These are phyloP conservation scores for Artibeus jamaicensis DNA, from an alignment of 2,797 vertebrate genomes.

Conservation along the genomic window DNA sequence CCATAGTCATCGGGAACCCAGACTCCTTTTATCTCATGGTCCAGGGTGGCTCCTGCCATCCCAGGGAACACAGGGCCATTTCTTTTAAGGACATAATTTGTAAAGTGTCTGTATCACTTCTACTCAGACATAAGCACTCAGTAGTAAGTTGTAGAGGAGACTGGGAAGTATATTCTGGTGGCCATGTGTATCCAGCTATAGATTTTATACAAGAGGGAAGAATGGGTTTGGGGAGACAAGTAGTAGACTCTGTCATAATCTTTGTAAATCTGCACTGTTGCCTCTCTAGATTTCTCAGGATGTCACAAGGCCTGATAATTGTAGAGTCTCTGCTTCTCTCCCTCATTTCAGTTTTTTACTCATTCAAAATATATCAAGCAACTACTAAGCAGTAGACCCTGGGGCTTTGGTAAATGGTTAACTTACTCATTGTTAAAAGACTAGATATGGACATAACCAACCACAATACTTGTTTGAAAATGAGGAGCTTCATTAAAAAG, in stretches of 20 bases:
- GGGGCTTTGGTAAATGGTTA: neutral
- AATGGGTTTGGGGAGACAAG: neutral
- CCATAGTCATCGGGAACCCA: neutral
- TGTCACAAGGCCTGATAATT: neutral
- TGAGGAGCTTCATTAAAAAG: neutral
- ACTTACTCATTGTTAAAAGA: neutral
- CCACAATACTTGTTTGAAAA: neutral
- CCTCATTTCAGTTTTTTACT: neutral
- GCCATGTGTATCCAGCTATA: neutral
- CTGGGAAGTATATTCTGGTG: neutral
- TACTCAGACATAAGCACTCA: neutral
- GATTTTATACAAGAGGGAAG: neutral
- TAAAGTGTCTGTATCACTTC: neutral
- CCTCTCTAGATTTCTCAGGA: neutral
- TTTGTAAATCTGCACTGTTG: neutral
- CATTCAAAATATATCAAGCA: neutral
- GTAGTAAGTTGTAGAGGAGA: neutral
- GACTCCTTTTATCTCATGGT: neutral
- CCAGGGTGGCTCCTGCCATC: neutral
- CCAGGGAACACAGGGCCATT: neutral
- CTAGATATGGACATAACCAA: neutral
- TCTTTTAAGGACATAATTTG: neutral
- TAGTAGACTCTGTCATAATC: neutral
- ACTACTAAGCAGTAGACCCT: neutral
- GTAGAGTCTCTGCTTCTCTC: neutral